A percentile compares a stretch with the other conserved stretches of the same genome.
These are phyloP conservation scores for Homalodisca vitripennis DNA, from an alignment of 1,140 invertebrate genomes.

Conservation along the genomic window DNA sequence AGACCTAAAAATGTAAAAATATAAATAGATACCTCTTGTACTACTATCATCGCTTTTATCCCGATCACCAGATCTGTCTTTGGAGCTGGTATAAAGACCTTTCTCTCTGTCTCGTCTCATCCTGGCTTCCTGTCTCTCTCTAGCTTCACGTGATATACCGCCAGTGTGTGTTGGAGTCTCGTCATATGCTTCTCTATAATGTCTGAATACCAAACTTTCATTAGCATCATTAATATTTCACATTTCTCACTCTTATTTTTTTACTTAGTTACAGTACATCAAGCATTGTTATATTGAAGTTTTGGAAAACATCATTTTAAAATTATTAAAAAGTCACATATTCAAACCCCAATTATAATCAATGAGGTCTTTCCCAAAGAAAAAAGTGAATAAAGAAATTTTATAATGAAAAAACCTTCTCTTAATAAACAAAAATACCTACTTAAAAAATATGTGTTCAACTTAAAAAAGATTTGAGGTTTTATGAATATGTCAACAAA, in stretches of 20 bases:
- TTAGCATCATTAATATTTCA: neutral
- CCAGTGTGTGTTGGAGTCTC: constrained; percentile 94
- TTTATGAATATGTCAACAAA: no score
- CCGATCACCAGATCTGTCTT: constrained; percentile 54
- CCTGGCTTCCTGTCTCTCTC: constrained; percentile 66
- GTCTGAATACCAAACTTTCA: constrained; percentile 52
- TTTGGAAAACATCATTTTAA: neutral
- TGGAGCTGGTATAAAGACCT: constrained; percentile 53
- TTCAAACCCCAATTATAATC: no score
- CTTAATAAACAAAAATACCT: no score
- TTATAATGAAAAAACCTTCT: no score
- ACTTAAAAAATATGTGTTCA: no score
- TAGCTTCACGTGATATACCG: constrained; percentile 79
- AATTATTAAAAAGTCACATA: no score
- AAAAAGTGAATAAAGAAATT: no score
- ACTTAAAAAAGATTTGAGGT: no score
- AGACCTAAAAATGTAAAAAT: neutral
- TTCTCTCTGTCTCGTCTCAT: constrained; percentile 58
- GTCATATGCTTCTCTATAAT: constrained; percentile 72
- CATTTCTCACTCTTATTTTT: neutral
- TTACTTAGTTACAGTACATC: neutral
- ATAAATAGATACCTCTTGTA: neutral
- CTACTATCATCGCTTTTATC: constrained; percentile 46
- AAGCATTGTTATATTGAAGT: neutral
- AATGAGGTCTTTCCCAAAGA: no score